Base-by-base conservation (phyloP, 2,797 vertebrate genomes). In the Falco peregrinus region DNA sequence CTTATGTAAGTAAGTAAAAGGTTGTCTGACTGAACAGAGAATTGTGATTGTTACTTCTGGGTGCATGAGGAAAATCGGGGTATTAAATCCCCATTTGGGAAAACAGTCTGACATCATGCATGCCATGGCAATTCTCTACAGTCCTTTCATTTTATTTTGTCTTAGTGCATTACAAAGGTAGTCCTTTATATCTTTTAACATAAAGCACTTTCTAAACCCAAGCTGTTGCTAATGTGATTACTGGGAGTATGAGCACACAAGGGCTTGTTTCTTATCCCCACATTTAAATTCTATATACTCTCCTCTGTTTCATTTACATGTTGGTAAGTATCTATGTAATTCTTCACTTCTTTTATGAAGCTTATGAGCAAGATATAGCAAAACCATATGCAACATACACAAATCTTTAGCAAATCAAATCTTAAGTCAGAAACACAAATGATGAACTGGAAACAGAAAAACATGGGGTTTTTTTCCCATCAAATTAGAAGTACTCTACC, bases 331-430 rank as follows among this genome's bases (percentile, higher is more conserved):
- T 61, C 54, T 85, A 10, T 76, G 76, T 75, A 95, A 89, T 91
- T 90, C 64, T 86, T 86, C 67, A 64, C 16, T 87, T 78, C 59
- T 94, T 93, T 95, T 89, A 88, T 82, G 51, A 92, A 91, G 21
- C 6, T 1, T 47, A 84, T 83, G 47, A 84, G n/a, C 35, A 89
- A 84, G 22, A 33, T 69, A 56, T 21, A 80, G 65, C 11, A 89
- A 85, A 94, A 91, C 87, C 29, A n/a, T 47, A 73, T 41, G 14
- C 16, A 93, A 69, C 33, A 70, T 45, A 61, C 28, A 81, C 28
- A 89, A 78, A 94, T 89, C 75, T 83, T 77, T 56, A 69, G 18
- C 19, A 92, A 95, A 79, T 65, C 33, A 65, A 74, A 78, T 79
- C 61, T 84, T 51, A 94, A 89, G 35, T 53, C 53, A 93, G 41